Conservation (phyloP, 2,888 invertebrate genomes). For the Scaptomyza flava region DNA sequence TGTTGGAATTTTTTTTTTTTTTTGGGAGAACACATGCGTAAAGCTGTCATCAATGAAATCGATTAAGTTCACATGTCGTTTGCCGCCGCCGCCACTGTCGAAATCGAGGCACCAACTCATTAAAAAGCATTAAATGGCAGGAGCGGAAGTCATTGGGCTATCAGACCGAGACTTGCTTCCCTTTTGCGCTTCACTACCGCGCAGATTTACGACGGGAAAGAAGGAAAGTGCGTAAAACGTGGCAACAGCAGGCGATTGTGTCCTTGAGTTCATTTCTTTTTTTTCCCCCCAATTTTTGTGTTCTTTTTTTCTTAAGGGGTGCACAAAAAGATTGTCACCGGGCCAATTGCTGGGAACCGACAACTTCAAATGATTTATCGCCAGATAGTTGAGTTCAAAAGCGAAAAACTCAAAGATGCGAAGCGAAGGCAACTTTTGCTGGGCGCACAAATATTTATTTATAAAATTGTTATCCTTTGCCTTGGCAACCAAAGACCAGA, state of each 20-base stretch:
- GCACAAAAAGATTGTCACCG: slow-evolving; percentile 67
- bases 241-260: slow-evolving; percentile 26
- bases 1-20: background rate
- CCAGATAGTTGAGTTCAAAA: slow-evolving; percentile 78
- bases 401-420: slow-evolving; percentile 67
- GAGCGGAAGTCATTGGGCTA: slow-evolving; percentile 79
- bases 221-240: slow-evolving; percentile 52
- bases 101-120: slow-evolving; percentile 55
- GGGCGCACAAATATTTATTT: slow-evolving; percentile 77
- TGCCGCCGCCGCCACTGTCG: background rate
- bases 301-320: slow-evolving; percentile 6
- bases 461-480: slow-evolving; percentile 79
- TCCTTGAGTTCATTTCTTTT: slow-evolving; percentile 45
- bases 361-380: slow-evolving; percentile 80
- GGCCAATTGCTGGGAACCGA: slow-evolving; percentile 69
- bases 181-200: slow-evolving; percentile 62
- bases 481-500: slow-evolving; percentile 31
- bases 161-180: slow-evolving; percentile 76
- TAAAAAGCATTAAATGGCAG: slow-evolving; percentile 79
- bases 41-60: slow-evolving; percentile 65
- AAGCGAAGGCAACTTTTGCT: slow-evolving; percentile 48
- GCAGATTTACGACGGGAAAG: slow-evolving; percentile 53
- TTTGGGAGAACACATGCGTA: slow-evolving; percentile 39
- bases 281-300: slow-evolving; percentile 6
- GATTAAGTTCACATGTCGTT: slow-evolving; percentile 60